These are phyloP conservation scores for Brachynemurus nebulosus DNA, from an alignment of 2,888 invertebrate species.

Conservation along the genomic window DNA sequence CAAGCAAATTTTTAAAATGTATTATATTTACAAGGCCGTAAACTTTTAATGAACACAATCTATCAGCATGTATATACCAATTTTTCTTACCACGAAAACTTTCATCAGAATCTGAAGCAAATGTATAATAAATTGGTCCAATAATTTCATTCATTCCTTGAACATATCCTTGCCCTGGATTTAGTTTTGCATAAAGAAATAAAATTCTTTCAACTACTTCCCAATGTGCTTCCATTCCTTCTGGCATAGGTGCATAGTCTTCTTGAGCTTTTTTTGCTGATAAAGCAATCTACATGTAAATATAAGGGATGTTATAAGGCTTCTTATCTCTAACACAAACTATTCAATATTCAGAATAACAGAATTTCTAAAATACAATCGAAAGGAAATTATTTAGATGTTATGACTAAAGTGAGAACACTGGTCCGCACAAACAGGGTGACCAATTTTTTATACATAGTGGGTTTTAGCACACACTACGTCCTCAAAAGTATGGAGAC, in stretches of 20 bases:
- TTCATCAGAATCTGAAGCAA: slow-evolving; percentile 77
- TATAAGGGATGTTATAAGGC: too few relatives aligned
- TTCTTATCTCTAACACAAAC: too few relatives aligned
- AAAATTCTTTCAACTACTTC: slow-evolving; percentile 94
- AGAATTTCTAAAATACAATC: too few relatives aligned
- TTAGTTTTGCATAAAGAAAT: slow-evolving; percentile 94
- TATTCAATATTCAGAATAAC: too few relatives aligned
- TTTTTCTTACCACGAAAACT: slow-evolving; percentile 53
- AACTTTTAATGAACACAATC: too few relatives aligned
- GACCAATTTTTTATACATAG: too few relatives aligned
- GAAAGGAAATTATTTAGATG: background rate
- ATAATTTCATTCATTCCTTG: slow-evolving; percentile 99
- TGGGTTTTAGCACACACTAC: too few relatives aligned
- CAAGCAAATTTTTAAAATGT: too few relatives aligned
- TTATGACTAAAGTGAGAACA: too few relatives aligned
- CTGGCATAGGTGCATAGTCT: slow-evolving; percentile 72
- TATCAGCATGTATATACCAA: background rate
- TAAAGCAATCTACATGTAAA: slow-evolving; percentile 50
- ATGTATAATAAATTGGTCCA: slow-evolving; percentile 94
- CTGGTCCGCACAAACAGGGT: too few relatives aligned
- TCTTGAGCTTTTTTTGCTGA: slow-evolving; percentile 62
- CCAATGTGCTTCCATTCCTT: slow-evolving; percentile 95
- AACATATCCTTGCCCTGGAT: slow-evolving; percentile 92
- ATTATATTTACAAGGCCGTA: too few relatives aligned
- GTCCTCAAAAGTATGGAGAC: too few relatives aligned